Evolutionary conservation across 2,797 vertebrate genomes (phyloP).

Genomic region (Molossus alvarezi): DNA sequence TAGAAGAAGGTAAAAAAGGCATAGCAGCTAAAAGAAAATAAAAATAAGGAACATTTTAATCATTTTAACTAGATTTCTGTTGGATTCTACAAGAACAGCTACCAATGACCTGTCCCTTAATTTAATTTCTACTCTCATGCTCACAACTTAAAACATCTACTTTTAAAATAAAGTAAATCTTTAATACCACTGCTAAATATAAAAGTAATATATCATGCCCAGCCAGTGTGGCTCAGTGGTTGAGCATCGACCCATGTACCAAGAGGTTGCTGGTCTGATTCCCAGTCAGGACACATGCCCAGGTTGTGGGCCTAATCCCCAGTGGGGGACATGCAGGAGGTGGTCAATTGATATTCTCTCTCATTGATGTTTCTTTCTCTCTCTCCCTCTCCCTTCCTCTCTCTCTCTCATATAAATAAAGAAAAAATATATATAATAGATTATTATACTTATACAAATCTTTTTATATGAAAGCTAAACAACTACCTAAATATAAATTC

Average conservation of each 20-base stretch:
- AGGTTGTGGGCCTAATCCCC: no score
- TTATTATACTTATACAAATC: not conserved
- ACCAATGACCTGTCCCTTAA: not conserved
- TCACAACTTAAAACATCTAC: not conserved
- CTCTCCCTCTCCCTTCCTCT: no score
- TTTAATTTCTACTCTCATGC: slow-evolving; percentile 20
- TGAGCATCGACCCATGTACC: no score
- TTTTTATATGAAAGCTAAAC: slow-evolving; percentile 22
- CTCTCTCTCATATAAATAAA: no score
- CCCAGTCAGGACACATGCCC: no score
- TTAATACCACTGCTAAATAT: slow-evolving; percentile 15
- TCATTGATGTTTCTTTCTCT: no score
- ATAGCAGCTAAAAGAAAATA: slow-evolving; percentile 91
- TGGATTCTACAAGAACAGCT: slow-evolving; percentile 7
- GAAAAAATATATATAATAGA: no score
- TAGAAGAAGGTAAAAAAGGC: slow-evolving; percentile 92
- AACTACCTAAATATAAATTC: slow-evolving; percentile 32
- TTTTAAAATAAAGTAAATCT: slow-evolving; percentile 38
- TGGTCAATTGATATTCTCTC: no score
- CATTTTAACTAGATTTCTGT: slow-evolving; percentile 68
- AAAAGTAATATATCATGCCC: not conserved
- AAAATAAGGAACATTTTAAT: slow-evolving; percentile 59
- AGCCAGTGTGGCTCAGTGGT: no score
- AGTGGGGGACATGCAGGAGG: no score
- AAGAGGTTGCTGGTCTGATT: no score